Base-by-base conservation (phyloP, 2,888 invertebrate species). In the Amiota minor region DNA sequence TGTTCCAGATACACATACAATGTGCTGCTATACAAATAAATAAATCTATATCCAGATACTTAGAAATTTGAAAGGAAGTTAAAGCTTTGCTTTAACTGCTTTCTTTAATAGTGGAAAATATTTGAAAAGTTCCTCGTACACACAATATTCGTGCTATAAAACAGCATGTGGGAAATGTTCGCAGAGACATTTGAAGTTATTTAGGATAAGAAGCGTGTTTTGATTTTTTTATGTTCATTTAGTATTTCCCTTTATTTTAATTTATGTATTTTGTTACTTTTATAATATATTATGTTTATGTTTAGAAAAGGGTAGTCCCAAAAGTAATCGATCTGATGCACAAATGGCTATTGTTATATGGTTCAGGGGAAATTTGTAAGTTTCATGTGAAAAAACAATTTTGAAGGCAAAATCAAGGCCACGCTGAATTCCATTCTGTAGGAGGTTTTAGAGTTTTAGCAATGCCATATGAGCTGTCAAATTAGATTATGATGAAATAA, bases 51-150 rank as follows among this genome's bases (percentile, higher is more conserved):
- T 53, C 10, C 2, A 35, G 35, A 35, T 35, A 35, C 35, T 35
- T 35, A 35, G 35, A 35, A 35, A 35, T 35, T 35, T 35, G 35
- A 35, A 35, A 35, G 35, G 35, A 53, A 53, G 53, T 14, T 16
- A 16, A 59, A 59, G 59, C 59, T 59, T 59, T 35, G 35, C 9
- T n/a, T 71, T 71, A 64, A 71, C 45, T 35, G 64, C 71, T 64
- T 53, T 64, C 64, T 62, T 71, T 71, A 71, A 71, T 71, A 71
- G 64, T 53, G 64, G 53, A 71, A 71, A 71, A 64, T 71, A 53
- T 45, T 62, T 64, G 53, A 53, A 61, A 50, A 64, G 50, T 62
- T 62, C 16, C 35, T 35, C 35, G 35, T 35, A 6, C 35, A 45
- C 62, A 35, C 35, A 45, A 62, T 35, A 62, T 62, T 20, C 35